Percentiles rank a stretch among this genome's conserved stretches.
These are phyloP conservation scores for Cybosia mesomella DNA, from an alignment of 2,888 invertebrate species.

Conservation along the genomic window DNA sequence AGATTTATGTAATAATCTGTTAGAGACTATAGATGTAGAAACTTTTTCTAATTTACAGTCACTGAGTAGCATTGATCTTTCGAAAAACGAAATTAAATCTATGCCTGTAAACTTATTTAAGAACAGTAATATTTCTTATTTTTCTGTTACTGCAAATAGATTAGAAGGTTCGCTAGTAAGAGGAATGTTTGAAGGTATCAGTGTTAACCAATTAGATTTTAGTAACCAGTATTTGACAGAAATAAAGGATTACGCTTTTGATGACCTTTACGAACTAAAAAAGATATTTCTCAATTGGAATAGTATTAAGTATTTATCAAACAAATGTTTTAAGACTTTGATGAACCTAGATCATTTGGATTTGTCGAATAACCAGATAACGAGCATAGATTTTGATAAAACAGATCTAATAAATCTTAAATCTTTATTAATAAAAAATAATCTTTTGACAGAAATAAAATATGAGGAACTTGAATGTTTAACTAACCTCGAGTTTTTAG, in stretches of 20 bases:
- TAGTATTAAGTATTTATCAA: slow-evolving; percentile 55
- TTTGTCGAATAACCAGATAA: slow-evolving; percentile 67
- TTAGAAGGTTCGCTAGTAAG: slow-evolving; percentile 62
- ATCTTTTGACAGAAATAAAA: slow-evolving; percentile 60
- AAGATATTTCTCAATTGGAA: slow-evolving; percentile 66
- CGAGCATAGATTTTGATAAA: slow-evolving; percentile 62
- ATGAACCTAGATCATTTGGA: slow-evolving; percentile 58
- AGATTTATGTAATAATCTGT: slow-evolving; percentile 60
- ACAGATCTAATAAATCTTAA: slow-evolving; percentile 59
- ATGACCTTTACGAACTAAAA: slow-evolving; percentile 56
- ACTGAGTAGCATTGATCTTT: slow-evolving; percentile 59
- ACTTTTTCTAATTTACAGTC: slow-evolving; percentile 48
- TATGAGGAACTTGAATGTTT: slow-evolving; percentile 59
- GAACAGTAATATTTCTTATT: slow-evolving; percentile 57
- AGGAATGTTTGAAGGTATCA: slow-evolving; percentile 69
- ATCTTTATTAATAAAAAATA: slow-evolving; percentile 59
- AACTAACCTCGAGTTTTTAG: slow-evolving; percentile 59
- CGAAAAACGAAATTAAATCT: slow-evolving; percentile 62
- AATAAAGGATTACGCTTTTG: slow-evolving; percentile 68
- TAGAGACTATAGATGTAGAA: slow-evolving; percentile 55
- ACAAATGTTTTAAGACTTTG: slow-evolving; percentile 61
- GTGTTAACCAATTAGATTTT: slow-evolving; percentile 58
- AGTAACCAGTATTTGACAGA: slow-evolving; percentile 62
- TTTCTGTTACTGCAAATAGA: slow-evolving; percentile 62
- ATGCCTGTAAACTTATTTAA: slow-evolving; percentile 65